Conservation (phyloP, 37 sponge, comb jelly and placozoan genomes). For the Ianthella basta region DNA sequence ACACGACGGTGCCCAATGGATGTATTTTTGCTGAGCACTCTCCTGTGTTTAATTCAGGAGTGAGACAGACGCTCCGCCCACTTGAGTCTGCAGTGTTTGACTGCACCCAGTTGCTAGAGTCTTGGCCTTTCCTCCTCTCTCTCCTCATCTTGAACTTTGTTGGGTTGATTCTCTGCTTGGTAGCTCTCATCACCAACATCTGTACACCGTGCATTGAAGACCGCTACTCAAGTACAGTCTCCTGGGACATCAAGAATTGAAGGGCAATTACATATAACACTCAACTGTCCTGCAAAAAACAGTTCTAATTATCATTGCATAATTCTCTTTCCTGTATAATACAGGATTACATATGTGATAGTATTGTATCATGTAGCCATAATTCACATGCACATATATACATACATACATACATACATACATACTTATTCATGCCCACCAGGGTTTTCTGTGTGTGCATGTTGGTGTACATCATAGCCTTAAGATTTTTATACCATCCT, state of each 20-base stretch:
- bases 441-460: too few relatives aligned
- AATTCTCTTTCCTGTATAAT: too few relatives aligned
- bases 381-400: not conserved
- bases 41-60: not conserved
- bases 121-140: not conserved
- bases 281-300: too few relatives aligned
- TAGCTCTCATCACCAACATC: slow-evolving; percentile 12
- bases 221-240: not conserved
- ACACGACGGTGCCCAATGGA: not conserved
- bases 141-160: not conserved
- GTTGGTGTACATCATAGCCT: not conserved
- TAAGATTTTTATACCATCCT: not conserved
- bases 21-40: not conserved
- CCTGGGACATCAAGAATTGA: slow-evolving; percentile 30
- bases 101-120: not conserved
- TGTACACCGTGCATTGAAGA: slow-evolving; percentile 29
- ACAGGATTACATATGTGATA: too few relatives aligned
- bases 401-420: slow-evolving; percentile 22
- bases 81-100: not conserved
- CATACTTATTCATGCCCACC: too few relatives aligned
- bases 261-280: not conserved
- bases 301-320: too few relatives aligned
- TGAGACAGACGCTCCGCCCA: not conserved
- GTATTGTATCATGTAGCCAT: not conserved
- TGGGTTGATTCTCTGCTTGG: not conserved